Evolutionary conservation across 1,140 invertebrate genomes (phyloP), one percentile per base, ranked within the genome.

Genomic region (Drosophila punjabiensis): DNA sequence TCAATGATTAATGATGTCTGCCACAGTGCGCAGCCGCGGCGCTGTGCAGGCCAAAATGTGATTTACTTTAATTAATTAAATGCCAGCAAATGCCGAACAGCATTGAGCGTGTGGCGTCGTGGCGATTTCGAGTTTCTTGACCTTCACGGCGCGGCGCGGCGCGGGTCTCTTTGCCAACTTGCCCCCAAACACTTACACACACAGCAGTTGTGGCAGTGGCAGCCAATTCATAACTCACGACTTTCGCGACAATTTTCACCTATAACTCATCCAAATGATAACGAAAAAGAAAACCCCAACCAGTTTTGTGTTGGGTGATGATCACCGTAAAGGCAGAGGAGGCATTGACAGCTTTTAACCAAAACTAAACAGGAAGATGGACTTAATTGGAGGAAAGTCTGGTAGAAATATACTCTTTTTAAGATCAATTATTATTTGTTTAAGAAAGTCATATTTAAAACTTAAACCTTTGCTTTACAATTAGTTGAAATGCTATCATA

Each of bases 211-310:
- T 16, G 39, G 5, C 35, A 68, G 20, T 45, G 6, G 18, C 68
- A 63, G 55, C 73, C 78, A 60, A 88, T 78, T 88, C 85, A 88
- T 89, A 88, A 89, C 85, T 88, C 85, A 88, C 84, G 81, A 88
- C 84, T 88, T 88, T 89, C 85, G 85, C 85, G 85, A 89, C 85
- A 89, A 89, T 89, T 89, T 89, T 89, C 85, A 89, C 85, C 85
- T 82, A 89, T 89, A 89, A 89, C 70, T 89, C 85, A 89, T 89
- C 85, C 73, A 82, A 89, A 85, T 85, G 78, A 83, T 89, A 89
- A 81, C 85, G 63, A 71, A 73, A 58, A 87, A 71, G 88, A 75
- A 87, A 64, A 55, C 53, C 24, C 39, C 70, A 48, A 86, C 83
- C 79, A 53, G 83, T 87, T 86, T n/a, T n/a, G n/a, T 71, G 52